Evolutionary conservation across 2,888 invertebrate genomes (phyloP), one percentile per base, ranked within the genome.

Genomic region (Lycophotia porphyrea): DNA sequence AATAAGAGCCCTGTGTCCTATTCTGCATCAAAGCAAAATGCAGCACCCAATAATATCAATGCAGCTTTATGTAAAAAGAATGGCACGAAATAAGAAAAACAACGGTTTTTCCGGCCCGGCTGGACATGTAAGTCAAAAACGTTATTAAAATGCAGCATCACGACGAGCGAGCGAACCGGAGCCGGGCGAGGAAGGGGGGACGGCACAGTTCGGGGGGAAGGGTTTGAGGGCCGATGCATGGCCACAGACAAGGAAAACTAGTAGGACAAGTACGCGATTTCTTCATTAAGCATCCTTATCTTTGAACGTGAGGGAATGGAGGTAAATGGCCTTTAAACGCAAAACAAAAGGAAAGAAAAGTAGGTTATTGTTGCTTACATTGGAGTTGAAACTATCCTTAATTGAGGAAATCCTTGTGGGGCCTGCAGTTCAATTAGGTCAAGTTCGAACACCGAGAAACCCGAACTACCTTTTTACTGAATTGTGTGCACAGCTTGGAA

Each of bases 141-240:
- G 87, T 91, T 89, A 92, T 93, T 93, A 92, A 92, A 92, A 93
- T 93, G 92, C 92, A 91, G 89, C 90, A 91, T 91, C 92, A 91
- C 89, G 89, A 88, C 89, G 89, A 89, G 79, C 84, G 82, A 81
- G 71, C 79, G 84, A 76, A 84, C 44, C 66, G 81, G 76, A 72
- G 69, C 75, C 63, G 72, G 68, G 61, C 58, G n/a, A n/a, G n/a
- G n/a, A n/a, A n/a, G 21, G 5, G 5, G 44, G 21, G 4, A 5
- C 58, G 71, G 78, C 24, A 63, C 15, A 49, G 69, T 21, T 55
- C 18, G 71, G 66, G 55, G 78, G 81, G 66, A 69, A 70, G 77
- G 73, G 67, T 61, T 31, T 31, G 77, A 44, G 80, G 75, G 76
- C 75, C 82, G 77, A 71, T 82, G 85, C 82, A 86, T 78, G 76